Conservation (phyloP, 2,113 vertebrate genomes). For the Lepus europaeus region DNA sequence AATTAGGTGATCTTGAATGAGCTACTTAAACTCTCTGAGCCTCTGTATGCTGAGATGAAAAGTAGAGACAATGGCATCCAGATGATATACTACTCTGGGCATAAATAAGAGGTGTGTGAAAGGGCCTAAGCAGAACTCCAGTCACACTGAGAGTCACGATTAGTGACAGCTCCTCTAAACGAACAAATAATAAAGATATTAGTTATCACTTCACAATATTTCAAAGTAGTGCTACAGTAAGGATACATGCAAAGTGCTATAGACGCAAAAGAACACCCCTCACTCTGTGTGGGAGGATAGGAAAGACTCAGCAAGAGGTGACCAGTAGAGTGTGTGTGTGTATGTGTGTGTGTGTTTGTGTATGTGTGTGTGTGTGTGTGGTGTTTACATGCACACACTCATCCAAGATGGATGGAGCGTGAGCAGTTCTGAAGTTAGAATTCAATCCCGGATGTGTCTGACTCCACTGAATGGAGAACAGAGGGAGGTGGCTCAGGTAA, state of each 20-base stretch:
- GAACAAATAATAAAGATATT: constrained; percentile 1
- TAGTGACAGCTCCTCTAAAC: background rate
- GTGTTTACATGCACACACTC: background rate
- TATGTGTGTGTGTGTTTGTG: accelerated
- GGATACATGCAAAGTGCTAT: background rate
- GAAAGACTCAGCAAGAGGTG: background rate
- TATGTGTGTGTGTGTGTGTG: background rate
- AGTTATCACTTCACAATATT: background rate
- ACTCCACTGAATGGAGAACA: background rate
- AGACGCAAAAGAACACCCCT: background rate
- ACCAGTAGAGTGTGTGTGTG: background rate
- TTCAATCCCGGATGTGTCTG: background rate
- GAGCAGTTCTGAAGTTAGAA: background rate
- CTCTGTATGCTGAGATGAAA: background rate
- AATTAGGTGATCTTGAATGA: background rate
- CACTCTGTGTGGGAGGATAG: background rate
- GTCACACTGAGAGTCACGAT: background rate
- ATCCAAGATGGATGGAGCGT: background rate
- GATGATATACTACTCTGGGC: background rate
- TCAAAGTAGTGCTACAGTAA: background rate
- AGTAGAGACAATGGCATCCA: background rate
- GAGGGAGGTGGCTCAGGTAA: background rate
- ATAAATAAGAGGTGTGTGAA: background rate
- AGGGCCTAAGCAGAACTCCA: background rate
- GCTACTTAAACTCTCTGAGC: background rate